phyloP scores from a whole-genome alignment of 2,113 vertebrate genomes.

The Tragelaphus strepsiceros region DNA sequence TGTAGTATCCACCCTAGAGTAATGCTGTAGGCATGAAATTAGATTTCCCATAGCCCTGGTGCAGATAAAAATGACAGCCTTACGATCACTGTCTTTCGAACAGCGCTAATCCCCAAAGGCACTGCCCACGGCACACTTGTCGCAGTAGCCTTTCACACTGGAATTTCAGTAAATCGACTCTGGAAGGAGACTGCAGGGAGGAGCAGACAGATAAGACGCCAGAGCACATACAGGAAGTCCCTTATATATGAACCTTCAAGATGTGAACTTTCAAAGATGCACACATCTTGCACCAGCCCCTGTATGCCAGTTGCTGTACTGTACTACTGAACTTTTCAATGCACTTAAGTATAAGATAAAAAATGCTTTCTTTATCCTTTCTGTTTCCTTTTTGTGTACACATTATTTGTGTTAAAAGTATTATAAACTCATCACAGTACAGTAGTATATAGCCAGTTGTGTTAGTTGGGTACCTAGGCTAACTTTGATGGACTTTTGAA shows the following conservation, averaged over 20 bases:
- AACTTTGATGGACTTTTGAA: background rate
- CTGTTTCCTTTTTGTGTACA: background rate
- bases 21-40: background rate
- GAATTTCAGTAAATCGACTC: background rate
- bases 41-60: background rate
- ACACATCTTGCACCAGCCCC: background rate
- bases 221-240: background rate
- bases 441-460: background rate
- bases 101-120: background rate
- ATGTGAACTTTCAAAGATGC: background rate
- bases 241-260: background rate
- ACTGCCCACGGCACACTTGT: rapidly evolving
- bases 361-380: background rate
- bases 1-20: rapidly evolving
- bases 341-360: background rate
- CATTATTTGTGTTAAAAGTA: background rate
- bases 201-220: background rate
- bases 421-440: background rate
- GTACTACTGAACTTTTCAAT: rapidly evolving
- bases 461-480: background rate
- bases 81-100: background rate
- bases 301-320: background rate
- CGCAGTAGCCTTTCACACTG: background rate
- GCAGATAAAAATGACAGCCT: background rate
- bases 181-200: background rate